Evolutionary conservation across 2,888 invertebrate genomes (phyloP).

Genomic region (Myathropa florea): DNA sequence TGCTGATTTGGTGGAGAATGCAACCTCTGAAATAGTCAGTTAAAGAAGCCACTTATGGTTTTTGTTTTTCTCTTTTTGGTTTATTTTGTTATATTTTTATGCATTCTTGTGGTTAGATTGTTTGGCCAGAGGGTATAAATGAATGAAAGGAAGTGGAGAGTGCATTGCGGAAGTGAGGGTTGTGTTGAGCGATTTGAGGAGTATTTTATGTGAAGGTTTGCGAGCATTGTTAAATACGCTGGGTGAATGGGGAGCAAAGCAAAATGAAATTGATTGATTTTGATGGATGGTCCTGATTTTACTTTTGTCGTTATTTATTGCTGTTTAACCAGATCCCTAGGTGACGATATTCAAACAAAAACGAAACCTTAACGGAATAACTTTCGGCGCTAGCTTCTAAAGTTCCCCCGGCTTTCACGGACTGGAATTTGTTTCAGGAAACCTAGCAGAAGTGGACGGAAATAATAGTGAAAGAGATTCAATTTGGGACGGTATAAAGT

Average conservation of each 20-base stretch:
- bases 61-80: constrained; percentile 65
- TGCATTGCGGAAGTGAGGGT: background rate
- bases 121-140: background rate
- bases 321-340: too few relatives aligned
- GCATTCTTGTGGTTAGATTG: constrained; percentile 40
- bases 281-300: too few relatives aligned
- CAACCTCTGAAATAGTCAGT: constrained; percentile 79
- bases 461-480: too few relatives aligned
- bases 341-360: too few relatives aligned
- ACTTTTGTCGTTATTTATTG: too few relatives aligned
- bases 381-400: too few relatives aligned
- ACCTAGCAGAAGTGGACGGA: too few relatives aligned
- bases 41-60: constrained; percentile 76
- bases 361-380: too few relatives aligned
- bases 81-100: constrained; percentile 40
- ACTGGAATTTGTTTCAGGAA: too few relatives aligned
- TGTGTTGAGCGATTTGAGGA: too few relatives aligned
- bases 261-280: background rate
- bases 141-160: background rate
- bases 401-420: too few relatives aligned
- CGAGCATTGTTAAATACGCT: background rate
- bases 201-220: background rate
- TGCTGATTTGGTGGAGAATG: constrained; percentile 77
- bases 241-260: background rate
- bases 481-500: too few relatives aligned